Percentiles rank a stretch among this genome's conserved stretches.
These are phyloP conservation scores for Epizoanthus rinbou DNA, from an alignment of 92 coral and sea anemone species.

Conservation along the genomic window DNA sequence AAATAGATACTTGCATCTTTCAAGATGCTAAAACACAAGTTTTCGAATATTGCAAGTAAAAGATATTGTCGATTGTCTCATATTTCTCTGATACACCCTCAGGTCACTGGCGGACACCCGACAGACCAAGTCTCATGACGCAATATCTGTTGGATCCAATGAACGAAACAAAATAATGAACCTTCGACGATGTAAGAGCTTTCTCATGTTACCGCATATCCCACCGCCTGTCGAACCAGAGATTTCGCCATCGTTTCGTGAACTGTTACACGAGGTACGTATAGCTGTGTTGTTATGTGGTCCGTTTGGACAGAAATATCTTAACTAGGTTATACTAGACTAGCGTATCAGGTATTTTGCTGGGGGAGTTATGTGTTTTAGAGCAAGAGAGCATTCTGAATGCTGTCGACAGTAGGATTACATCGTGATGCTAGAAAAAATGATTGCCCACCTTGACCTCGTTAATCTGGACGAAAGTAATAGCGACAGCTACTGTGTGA, in stretches of 20 bases:
- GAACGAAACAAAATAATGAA: conserved; percentile 1
- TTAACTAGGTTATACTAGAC: too few species aligned
- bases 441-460: too few species aligned
- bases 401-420: too few species aligned
- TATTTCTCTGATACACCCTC: neutral
- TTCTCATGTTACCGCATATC: conserved; percentile 23
- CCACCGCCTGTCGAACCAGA: neutral
- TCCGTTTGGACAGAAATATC: too few species aligned
- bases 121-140: conserved; percentile 15
- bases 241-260: conserved; percentile 27
- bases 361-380: too few species aligned
- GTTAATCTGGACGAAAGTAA: too few species aligned
- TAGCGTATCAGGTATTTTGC: too few species aligned
- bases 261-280: conserved; percentile 31
- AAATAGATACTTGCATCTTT: too few species aligned
- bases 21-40: too few species aligned
- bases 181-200: conserved; percentile 34
- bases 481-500: too few species aligned
- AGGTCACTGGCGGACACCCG: neutral
- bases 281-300: neutral
- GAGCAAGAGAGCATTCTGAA: too few species aligned
- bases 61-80: neutral
- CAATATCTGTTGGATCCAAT: conserved; percentile 9
- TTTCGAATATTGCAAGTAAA: neutral
- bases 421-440: too few species aligned